A percentile compares a stretch with the other conserved stretches of the same genome.
Evolutionary conservation across 2,888 invertebrate genomes (phyloP).

Genomic region (Drosophila lacicola): DNA sequence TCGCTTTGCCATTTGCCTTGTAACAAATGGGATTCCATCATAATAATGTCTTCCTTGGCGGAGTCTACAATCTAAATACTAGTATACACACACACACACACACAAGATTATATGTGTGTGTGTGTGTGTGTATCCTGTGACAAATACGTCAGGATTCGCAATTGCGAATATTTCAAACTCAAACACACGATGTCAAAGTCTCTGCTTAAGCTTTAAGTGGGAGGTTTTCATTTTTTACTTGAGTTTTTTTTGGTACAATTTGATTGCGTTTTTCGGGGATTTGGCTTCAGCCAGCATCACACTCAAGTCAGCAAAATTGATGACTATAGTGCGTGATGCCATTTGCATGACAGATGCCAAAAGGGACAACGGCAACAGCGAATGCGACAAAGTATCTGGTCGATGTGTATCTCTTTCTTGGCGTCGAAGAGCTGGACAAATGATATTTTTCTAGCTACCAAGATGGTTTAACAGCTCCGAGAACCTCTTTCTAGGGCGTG

Average conservation of each 20-base stretch:
- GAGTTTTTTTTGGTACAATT: slow-evolving; percentile 15
- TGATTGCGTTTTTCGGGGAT: slow-evolving; percentile 47
- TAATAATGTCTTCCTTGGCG: slow-evolving; percentile 75
- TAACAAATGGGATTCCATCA: slow-evolving; percentile 82
- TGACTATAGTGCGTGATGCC: slow-evolving; percentile 80
- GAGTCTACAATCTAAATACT: slow-evolving; percentile 59
- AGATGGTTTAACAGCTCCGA: not conserved
- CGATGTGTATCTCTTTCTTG: slow-evolving; percentile 16
- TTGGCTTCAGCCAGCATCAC: slow-evolving; percentile 38
- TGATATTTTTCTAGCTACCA: not conserved
- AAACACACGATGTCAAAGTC: slow-evolving; percentile 65
- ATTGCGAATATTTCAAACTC: slow-evolving; percentile 79
- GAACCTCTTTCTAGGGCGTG: not conserved
- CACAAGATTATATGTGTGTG: slow-evolving; percentile 7
- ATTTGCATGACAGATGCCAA: slow-evolving; percentile 76
- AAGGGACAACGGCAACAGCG: slow-evolving; percentile 24
- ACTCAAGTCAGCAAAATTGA: slow-evolving; percentile 68
- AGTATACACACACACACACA: slow-evolving; percentile 21
- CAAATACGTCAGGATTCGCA: slow-evolving; percentile 80
- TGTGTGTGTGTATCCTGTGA: slow-evolving; percentile 64
- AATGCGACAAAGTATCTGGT: slow-evolving; percentile 14
- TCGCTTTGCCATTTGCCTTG: slow-evolving; percentile 70
- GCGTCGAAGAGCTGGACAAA: slow-evolving; percentile 16
- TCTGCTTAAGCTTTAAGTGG: slow-evolving; percentile 65
- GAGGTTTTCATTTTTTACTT: slow-evolving; percentile 31